phyloP scores from a whole-genome alignment of 2,797 vertebrate genomes.

The Acanthiza pusilla region DNA sequence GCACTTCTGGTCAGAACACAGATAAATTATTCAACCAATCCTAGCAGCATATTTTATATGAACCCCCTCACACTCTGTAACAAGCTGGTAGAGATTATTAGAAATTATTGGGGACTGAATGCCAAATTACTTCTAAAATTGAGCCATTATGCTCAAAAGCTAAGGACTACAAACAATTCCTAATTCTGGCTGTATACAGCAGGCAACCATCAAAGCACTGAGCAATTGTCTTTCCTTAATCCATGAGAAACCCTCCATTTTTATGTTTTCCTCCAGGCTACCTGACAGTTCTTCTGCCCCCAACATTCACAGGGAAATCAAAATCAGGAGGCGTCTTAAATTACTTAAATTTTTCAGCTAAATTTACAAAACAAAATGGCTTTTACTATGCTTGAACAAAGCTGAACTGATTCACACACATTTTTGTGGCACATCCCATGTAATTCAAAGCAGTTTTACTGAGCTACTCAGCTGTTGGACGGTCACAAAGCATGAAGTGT shows the following conservation, averaged over 20 bases:
- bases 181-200: background rate
- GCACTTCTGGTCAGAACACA: background rate
- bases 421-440: background rate
- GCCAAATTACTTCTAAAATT: background rate
- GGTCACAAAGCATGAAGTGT: background rate
- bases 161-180: background rate
- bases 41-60: background rate
- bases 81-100: background rate
- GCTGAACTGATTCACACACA: constrained; percentile 6
- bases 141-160: background rate
- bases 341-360: background rate
- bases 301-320: constrained; percentile 57
- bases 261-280: constrained; percentile 40
- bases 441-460: background rate
- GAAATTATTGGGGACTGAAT: background rate
- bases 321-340: constrained; percentile 19
- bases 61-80: background rate
- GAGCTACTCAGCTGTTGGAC: background rate
- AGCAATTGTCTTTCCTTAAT: background rate
- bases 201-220: background rate
- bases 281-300: constrained; percentile 43
- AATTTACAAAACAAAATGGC: constrained; percentile 63
- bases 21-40: background rate
- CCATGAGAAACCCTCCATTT: constrained; percentile 25
- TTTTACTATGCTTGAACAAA: constrained; percentile 37